Conservation (phyloP, 2,113 vertebrate genomes). For the Elgaria multicarinata region DNA sequence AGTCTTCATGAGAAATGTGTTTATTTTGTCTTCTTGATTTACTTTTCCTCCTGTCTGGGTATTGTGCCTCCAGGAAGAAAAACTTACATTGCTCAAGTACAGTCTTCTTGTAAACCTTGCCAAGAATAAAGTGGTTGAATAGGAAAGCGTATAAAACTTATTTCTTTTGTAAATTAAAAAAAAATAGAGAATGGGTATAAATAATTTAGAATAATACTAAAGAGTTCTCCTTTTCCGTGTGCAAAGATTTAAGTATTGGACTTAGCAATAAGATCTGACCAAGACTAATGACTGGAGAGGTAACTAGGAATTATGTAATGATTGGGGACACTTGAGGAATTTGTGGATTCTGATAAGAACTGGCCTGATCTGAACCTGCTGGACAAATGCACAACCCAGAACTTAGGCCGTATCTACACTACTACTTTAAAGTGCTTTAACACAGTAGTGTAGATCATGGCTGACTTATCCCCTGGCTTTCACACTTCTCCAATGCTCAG, state of each 20-base stretch:
- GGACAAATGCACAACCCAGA: neutral
- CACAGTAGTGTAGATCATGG: no score
- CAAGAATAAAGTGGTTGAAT: conserved; percentile 80
- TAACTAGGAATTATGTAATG: conserved; percentile 4
- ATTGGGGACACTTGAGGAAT: neutral
- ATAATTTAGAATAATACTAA: conserved; percentile 48
- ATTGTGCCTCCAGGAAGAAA: conserved; percentile 84
- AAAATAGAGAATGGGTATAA: neutral
- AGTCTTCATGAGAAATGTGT: conserved; percentile 49
- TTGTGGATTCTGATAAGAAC: neutral
- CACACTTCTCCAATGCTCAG: neutral
- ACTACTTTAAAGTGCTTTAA: no score
- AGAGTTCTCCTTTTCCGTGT: conserved; percentile 46
- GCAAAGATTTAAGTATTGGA: conserved; percentile 30
- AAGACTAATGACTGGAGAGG: conserved; percentile 3
- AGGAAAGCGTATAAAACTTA: conserved; percentile 67
- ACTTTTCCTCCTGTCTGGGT: conserved; percentile 79
- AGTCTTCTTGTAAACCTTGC: conserved; percentile 72
- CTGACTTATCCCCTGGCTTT: neutral
- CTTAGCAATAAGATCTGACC: conserved; percentile 11
- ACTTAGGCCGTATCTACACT: no score
- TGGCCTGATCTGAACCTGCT: neutral
- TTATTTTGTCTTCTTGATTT: conserved; percentile 85
- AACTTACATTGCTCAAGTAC: conserved; percentile 72
- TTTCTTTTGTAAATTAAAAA: conserved; percentile 51